These are phyloP conservation scores for Poecile montanus DNA, from an alignment of 2,797 vertebrate species.

Conservation along the genomic window DNA sequence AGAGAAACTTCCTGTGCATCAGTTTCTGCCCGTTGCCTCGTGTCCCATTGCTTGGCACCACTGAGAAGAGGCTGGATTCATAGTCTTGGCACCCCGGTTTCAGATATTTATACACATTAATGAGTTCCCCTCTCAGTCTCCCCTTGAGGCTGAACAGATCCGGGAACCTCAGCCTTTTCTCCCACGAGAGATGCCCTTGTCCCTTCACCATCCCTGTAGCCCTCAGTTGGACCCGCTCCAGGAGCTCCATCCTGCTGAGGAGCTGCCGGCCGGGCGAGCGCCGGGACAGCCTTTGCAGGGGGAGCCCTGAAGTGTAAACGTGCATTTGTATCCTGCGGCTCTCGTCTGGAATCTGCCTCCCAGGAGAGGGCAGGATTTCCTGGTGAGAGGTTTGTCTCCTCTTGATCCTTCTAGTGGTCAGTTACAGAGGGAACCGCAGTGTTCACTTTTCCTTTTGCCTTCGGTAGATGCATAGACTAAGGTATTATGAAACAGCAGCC, in stretches of 20 bases:
- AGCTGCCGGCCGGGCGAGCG: neutral
- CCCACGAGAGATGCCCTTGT: neutral
- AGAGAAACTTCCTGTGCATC: neutral
- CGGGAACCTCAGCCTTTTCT: neutral
- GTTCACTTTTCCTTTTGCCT: neutral
- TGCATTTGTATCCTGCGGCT: fast-evolving
- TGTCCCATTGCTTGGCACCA: neutral
- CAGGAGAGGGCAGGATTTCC: neutral
- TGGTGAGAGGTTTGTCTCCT: fast-evolving
- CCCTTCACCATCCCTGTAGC: neutral
- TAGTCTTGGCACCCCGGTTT: neutral
- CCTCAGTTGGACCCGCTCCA: neutral
- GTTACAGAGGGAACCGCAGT: neutral
- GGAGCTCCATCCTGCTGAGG: neutral
- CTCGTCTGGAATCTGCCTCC: neutral
- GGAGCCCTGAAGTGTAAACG: fast-evolving
- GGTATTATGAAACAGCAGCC: neutral
- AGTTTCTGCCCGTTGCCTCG: neutral
- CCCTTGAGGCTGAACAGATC: neutral
- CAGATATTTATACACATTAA: too few species aligned
- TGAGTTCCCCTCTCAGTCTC: neutral
- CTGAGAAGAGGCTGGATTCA: neutral
- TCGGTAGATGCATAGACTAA: neutral
- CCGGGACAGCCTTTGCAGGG: neutral
- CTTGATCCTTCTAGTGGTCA: neutral